phyloP scores from a whole-genome alignment of 2,797 vertebrate genomes.

The Kryptolebias ocellatus region DNA sequence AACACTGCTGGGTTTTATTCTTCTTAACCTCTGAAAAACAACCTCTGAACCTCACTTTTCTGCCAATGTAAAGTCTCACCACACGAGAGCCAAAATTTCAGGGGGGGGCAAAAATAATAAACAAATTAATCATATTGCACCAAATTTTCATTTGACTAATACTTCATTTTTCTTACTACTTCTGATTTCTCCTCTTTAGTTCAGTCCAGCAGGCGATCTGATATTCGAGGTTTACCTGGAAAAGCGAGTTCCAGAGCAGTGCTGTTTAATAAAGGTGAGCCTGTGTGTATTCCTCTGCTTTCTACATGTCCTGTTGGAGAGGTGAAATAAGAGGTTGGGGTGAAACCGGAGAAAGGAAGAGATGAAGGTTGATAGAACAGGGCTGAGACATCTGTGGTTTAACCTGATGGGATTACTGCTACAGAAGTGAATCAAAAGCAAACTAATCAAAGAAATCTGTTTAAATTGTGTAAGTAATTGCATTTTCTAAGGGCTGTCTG shows the following conservation, averaged over 20 bases:
- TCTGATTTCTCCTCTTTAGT: slow-evolving; percentile 71
- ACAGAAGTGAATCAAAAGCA: slow-evolving; percentile 74
- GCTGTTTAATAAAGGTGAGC: slow-evolving; percentile 92
- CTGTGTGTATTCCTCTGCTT: slow-evolving; percentile 10
- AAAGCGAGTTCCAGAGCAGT: slow-evolving; percentile 89
- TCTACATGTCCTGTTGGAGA: slow-evolving; percentile 14
- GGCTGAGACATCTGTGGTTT: slow-evolving; percentile 61
- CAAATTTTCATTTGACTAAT: slow-evolving; percentile 50
- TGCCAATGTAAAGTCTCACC: slow-evolving; percentile 36
- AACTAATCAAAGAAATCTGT: slow-evolving; percentile 78
- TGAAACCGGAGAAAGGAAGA: slow-evolving; percentile 25
- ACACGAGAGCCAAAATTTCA: slow-evolving; percentile 39
- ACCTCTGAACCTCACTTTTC: slow-evolving; percentile 41
- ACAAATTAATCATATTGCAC: slow-evolving; percentile 53
- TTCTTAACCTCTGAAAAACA: slow-evolving; percentile 32
- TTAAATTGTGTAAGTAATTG: slow-evolving; percentile 81
- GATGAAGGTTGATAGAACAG: slow-evolving; percentile 61
- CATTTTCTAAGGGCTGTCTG: slow-evolving; percentile 56
- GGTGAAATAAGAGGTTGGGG: slow-evolving; percentile 26
- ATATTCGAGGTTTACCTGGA: slow-evolving; percentile 95
- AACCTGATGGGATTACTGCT: slow-evolving; percentile 74
- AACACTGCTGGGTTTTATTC: slow-evolving; percentile 34
- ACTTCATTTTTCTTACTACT: not conserved
- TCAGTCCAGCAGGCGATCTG: slow-evolving; percentile 94
- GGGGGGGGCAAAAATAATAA: slow-evolving; percentile 26